Conservation (phyloP, 2,797 vertebrate genomes). For the Chromobotia macracanthus region DNA sequence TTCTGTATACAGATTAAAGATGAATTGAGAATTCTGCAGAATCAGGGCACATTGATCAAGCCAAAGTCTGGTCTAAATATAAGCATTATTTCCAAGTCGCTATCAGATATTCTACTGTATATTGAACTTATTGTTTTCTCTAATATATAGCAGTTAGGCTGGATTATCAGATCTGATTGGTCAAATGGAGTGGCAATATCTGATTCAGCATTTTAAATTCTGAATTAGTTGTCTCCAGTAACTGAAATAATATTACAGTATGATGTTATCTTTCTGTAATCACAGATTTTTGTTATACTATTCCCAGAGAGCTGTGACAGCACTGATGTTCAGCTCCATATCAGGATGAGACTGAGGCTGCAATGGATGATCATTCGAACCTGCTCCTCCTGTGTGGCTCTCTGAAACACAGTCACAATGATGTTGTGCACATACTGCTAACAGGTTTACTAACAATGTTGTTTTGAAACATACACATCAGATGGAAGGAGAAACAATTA, state of each 20-base stretch:
- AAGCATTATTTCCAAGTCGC: too few species aligned
- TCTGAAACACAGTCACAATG: conserved; percentile 68
- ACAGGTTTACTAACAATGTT: neutral
- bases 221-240: too few species aligned
- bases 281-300: conserved; percentile 91
- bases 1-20: conserved; percentile 73
- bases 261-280: too few species aligned
- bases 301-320: conserved; percentile 89
- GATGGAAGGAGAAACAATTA: conserved; percentile 21
- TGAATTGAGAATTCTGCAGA: neutral
- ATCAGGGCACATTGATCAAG: neutral
- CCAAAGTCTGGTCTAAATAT: too few species aligned
- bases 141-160: too few species aligned
- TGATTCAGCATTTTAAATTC: too few species aligned
- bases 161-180: too few species aligned
- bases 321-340: conserved; percentile 85
- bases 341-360: conserved; percentile 86
- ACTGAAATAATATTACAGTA: too few species aligned
- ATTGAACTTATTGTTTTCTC: too few species aligned
- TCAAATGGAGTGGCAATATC: neutral
- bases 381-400: conserved; percentile 83
- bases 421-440: neutral
- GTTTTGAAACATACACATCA: conserved; percentile 16
- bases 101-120: too few species aligned
- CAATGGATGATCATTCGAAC: conserved; percentile 92